A percentile compares a stretch with the other conserved stretches of the same genome.
phyloP scores from a whole-genome alignment of 2,113 vertebrate genomes.

The Perca flavescens region DNA sequence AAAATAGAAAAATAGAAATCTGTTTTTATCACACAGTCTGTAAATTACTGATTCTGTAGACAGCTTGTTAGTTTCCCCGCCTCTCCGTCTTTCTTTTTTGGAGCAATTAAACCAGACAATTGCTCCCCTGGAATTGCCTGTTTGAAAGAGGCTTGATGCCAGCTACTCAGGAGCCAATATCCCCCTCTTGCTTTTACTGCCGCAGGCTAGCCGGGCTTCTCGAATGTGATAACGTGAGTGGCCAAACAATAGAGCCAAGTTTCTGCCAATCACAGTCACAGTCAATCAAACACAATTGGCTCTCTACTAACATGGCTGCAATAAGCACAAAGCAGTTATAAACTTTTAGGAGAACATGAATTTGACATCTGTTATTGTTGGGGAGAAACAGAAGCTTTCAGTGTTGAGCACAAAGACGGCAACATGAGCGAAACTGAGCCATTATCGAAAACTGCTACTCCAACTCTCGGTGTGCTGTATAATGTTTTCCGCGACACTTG shows the following conservation, averaged over 20 bases:
- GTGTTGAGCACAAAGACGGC: slow-evolving; percentile 52
- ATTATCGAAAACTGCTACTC: slow-evolving; percentile 42
- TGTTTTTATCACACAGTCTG: slow-evolving; percentile 65
- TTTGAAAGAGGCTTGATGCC: slow-evolving; percentile 69
- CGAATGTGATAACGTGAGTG: slow-evolving; percentile 74
- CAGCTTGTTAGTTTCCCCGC: slow-evolving; percentile 83
- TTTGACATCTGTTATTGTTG: slow-evolving; percentile 75
- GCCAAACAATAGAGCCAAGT: slow-evolving; percentile 74
- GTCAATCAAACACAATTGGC: slow-evolving; percentile 73
- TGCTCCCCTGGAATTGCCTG: slow-evolving; percentile 74
- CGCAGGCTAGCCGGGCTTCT: slow-evolving; percentile 62
- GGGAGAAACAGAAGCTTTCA: slow-evolving; percentile 61
- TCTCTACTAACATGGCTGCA: slow-evolving; percentile 57
- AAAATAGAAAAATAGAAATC: slow-evolving; percentile 52
- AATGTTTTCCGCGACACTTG: slow-evolving; percentile 34
- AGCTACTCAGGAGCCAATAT: slow-evolving; percentile 78
- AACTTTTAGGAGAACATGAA: slow-evolving; percentile 70
- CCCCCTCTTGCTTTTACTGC: slow-evolving; percentile 66
- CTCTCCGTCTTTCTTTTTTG: slow-evolving; percentile 76
- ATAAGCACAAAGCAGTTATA: slow-evolving; percentile 65
- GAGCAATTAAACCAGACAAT: slow-evolving; percentile 83
- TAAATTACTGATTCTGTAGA: slow-evolving; percentile 79
- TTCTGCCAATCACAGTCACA: slow-evolving; percentile 78
- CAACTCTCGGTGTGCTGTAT: slow-evolving; percentile 6
- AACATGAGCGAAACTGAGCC: slow-evolving; percentile 41